Evolutionary conservation across 2,888 invertebrate genomes (phyloP).

Genomic region (Pseudococcus longispinus): DNA sequence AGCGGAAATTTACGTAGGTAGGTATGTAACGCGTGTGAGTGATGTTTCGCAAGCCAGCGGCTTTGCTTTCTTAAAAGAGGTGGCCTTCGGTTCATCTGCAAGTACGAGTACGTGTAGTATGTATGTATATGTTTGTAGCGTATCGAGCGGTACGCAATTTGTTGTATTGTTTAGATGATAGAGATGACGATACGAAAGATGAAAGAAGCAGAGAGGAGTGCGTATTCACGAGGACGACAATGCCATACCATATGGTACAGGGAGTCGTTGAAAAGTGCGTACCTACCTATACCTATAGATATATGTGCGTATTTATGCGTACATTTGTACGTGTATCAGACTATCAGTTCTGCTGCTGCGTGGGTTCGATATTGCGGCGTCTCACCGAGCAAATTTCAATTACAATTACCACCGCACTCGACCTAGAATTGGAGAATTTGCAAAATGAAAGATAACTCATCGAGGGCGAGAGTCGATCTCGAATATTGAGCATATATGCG

Average conservation of each 20-base stretch:
- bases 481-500: not conserved
- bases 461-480: no score
- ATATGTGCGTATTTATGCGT: not conserved
- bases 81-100: conserved; percentile 11
- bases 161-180: not conserved
- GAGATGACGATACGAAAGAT: not conserved
- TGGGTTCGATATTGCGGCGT: no score
- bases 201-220: not conserved
- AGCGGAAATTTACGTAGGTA: not conserved
- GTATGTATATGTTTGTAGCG: not conserved
- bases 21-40: not conserved
- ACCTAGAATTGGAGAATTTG: no score
- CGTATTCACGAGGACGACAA: not conserved
- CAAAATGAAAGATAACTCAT: no score
- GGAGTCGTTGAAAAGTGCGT: not conserved
- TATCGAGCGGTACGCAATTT: conserved; percentile 6
- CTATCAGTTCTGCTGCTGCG: no score
- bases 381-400: no score
- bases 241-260: not conserved
- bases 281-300: not conserved
- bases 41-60: not conserved
- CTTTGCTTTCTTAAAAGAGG: not conserved
- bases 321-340: not conserved
- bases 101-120: not conserved
- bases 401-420: no score